A percentile compares a stretch with the other conserved stretches of the same genome.
Evolutionary conservation across 2,888 invertebrate species (phyloP).

Genomic region (Tromatobia lineatoria): DNA sequence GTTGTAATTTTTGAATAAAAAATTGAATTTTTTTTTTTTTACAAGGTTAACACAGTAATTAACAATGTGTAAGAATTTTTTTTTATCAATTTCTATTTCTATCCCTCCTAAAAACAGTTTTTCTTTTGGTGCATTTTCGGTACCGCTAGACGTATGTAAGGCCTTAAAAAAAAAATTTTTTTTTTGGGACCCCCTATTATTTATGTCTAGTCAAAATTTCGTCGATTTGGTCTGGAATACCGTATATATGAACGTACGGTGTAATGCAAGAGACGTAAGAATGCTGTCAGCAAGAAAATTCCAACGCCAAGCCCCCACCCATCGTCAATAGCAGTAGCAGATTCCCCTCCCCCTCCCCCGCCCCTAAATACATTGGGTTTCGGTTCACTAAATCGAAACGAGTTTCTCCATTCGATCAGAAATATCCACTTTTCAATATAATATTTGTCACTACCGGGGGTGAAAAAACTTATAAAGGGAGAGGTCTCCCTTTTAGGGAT

Average conservation of each 20-base stretch:
- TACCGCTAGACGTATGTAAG: no score
- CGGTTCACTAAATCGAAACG: slow-evolving; percentile 39
- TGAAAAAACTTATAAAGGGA: neutral
- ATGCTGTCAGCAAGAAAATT: slow-evolving; percentile 11
- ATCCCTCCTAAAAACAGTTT: no score
- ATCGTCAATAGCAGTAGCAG: slow-evolving; percentile 2
- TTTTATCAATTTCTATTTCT: no score
- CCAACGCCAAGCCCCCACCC: neutral
- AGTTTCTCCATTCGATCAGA: slow-evolving; percentile 52
- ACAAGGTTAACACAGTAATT: no score
- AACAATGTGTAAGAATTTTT: no score
- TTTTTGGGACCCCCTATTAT: no score
- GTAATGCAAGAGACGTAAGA: slow-evolving; percentile 6
- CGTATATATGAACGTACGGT: neutral
- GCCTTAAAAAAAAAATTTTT: no score
- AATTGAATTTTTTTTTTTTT: no score
- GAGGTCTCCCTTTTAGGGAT: neutral
- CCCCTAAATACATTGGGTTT: neutral
- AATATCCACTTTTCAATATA: slow-evolving; percentile 44
- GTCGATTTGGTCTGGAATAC: neutral
- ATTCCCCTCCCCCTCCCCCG: neutral
- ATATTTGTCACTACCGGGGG: neutral
- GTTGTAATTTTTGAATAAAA: no score
- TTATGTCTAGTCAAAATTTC: no score
- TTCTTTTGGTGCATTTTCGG: no score